These are phyloP conservation scores for Nicator chloris DNA, from an alignment of 2,113 vertebrate genomes.

Conservation along the genomic window DNA sequence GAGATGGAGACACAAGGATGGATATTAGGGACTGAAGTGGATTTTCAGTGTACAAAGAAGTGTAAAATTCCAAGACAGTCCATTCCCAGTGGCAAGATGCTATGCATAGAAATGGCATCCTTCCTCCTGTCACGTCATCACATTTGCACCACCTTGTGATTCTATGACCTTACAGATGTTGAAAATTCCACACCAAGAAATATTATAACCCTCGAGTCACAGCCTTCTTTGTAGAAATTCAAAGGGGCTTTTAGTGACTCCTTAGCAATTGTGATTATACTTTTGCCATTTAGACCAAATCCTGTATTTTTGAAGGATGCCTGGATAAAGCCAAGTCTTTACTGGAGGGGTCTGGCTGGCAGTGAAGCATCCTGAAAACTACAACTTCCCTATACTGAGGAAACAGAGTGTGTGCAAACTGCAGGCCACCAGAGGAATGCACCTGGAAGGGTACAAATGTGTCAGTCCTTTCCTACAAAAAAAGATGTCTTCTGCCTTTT, in stretches of 20 bases:
- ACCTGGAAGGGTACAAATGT: neutral
- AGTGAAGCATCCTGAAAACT: neutral
- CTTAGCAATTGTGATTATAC: rapidly evolving
- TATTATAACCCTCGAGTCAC: neutral
- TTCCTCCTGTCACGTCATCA: neutral
- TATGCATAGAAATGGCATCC: neutral
- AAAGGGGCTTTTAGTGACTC: neutral
- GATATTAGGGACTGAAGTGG: neutral
- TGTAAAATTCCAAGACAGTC: neutral
- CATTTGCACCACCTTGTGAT: neutral
- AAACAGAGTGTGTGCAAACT: neutral
- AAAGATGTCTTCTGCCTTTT: neutral
- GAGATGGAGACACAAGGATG: neutral
- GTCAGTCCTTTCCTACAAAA: neutral
- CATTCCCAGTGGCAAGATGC: neutral
- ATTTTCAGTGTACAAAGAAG: neutral
- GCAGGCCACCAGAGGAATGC: neutral
- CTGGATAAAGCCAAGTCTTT: neutral
- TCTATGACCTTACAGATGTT: neutral
- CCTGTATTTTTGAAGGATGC: neutral
- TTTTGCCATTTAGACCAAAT: neutral
- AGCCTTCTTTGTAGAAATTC: neutral
- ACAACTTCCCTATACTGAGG: neutral
- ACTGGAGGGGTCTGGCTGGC: neutral
- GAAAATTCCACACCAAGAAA: neutral